phyloP scores from a whole-genome alignment of 2,797 vertebrate genomes.

The Falco columbarius region DNA sequence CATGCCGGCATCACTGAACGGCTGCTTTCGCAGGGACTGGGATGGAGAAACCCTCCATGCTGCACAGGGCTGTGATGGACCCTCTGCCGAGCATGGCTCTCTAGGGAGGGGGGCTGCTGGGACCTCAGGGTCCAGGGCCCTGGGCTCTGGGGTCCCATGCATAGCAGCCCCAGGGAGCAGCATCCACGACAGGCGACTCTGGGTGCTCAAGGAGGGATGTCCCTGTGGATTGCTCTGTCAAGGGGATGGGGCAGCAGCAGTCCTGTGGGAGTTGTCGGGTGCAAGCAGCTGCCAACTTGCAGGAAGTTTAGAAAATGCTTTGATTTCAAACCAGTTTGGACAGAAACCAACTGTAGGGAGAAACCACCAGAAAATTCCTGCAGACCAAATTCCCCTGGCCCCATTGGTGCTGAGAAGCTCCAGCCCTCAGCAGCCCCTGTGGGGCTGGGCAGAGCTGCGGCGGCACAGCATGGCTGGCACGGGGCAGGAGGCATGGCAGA shows the following conservation, averaged over 20 bases:
- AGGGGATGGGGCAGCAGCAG: background rate
- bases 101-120: background rate
- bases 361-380: background rate
- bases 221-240: background rate
- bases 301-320: background rate
- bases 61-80: background rate
- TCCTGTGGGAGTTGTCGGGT: background rate
- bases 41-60: background rate
- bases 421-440: background rate
- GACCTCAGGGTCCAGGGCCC: rapidly evolving
- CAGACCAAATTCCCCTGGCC: background rate
- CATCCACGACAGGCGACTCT: rapidly evolving
- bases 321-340: background rate
- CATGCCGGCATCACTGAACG: background rate
- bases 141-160: background rate
- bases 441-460: rapidly evolving
- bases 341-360: background rate
- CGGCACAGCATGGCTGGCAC: rapidly evolving
- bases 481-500: background rate
- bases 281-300: background rate
- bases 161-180: background rate
- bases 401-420: background rate
- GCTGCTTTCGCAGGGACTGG: background rate
- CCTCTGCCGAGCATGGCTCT: background rate
- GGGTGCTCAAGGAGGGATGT: background rate